phyloP scores from a whole-genome alignment of 1,140 invertebrate genomes.

The Dysdera silvatica region DNA sequence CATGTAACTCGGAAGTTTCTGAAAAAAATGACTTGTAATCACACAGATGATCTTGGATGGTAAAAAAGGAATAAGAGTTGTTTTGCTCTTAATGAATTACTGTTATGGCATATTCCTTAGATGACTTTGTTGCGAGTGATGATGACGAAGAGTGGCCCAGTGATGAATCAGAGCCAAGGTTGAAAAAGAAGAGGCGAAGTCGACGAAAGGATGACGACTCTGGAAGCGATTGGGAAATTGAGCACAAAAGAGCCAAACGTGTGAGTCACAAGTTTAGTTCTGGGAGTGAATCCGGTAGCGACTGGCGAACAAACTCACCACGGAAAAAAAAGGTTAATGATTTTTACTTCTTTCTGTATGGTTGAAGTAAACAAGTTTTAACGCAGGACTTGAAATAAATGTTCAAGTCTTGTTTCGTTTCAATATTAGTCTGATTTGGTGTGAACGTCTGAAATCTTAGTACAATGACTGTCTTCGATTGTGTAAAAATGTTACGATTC shows the following conservation, averaged over 20 bases:
- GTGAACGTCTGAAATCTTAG: no score
- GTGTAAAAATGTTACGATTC: background rate
- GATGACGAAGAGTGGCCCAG: slow-evolving; percentile 31
- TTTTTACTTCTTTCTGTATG: background rate
- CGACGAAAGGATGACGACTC: slow-evolving; percentile 22
- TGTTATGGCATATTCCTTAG: background rate
- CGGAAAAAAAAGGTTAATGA: slow-evolving; percentile 7
- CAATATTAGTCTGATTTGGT: background rate
- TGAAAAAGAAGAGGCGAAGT: slow-evolving; percentile 5
- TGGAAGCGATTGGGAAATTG: slow-evolving; percentile 34
- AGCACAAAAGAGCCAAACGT: slow-evolving; percentile 27
- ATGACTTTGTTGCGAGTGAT: slow-evolving; percentile 30
- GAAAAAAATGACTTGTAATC: no score
- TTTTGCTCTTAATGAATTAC: background rate
- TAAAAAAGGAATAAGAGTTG: background rate
- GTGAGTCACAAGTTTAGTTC: slow-evolving; percentile 14
- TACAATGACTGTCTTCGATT: no score
- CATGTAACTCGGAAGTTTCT: no score
- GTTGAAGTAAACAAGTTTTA: no score
- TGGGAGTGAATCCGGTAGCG: slow-evolving; percentile 33
- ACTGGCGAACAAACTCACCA: slow-evolving; percentile 9
- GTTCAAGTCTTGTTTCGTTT: background rate
- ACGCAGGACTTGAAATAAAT: no score
- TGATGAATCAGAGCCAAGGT: slow-evolving; percentile 5
- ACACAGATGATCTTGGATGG: background rate